Base-by-base conservation (phyloP, 2,888 invertebrate genomes). In the Mechanitis mazaeus region DNA sequence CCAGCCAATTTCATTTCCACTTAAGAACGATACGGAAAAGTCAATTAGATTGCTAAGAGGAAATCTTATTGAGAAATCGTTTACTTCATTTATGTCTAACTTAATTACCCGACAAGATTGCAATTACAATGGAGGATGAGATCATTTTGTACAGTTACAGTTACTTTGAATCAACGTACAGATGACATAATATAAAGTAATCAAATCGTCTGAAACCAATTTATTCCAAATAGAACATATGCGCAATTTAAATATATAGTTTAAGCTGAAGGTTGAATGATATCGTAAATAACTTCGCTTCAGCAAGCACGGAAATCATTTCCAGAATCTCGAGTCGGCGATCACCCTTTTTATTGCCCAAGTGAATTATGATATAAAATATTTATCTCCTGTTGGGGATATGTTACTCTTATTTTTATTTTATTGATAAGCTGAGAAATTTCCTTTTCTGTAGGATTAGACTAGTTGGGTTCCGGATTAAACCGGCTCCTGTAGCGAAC, bases 311-410 rank as follows among this genome's bases (percentile, higher is more conserved):
- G 76, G 78, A 74, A 84, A 84, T 81, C 78, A 81, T 84, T 79
- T 74, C 76, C 71, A 77, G 74, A 73, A 76, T 74, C 72, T 73
- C 74, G 73, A 74, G 79, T 79, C 77, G 79, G 73, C 76, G 77
- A 76, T 77, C 82, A 79, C 82, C 82, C 81, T 84, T 85, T 86
- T 84, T 85, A 84, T 83, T 76, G 83, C 79, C 69, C 72, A 71
- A 81, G 79, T 84, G 83, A 86, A 85, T 86, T 85, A 85, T 84
- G 83, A 80, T 79, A 85, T 86, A 84, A 86, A 86, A 86, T 86
- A 68, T 68, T 68, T 68, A 68, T 64, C 58, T 81, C 78, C 79
- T 80, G 83, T 80, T 73, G 75, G 80, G 80, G 77, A 81, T 85
- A 76, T 83, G 81, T 83, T 81, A 83, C 79, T 79, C 76, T 77